phyloP scores from a whole-genome alignment of 2,113 vertebrate species.

The Bubo blakistoni region DNA sequence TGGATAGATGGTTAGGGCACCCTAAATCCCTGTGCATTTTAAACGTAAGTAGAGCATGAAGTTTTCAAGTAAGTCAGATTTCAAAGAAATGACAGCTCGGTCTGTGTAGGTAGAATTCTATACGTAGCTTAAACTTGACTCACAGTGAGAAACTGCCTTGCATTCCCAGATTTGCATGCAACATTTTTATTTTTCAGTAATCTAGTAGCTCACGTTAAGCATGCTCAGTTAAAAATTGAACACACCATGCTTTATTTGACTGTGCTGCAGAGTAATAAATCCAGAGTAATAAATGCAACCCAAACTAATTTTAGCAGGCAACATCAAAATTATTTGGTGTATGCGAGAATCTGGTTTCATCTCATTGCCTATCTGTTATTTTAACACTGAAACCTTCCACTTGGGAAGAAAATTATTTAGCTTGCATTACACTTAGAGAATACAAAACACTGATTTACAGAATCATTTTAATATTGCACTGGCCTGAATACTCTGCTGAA shows the following conservation, averaged over 20 bases:
- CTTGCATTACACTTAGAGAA: neutral
- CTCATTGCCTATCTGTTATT: neutral
- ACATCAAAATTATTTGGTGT: neutral
- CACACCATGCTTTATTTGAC: neutral
- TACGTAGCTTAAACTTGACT: neutral
- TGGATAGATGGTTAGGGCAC: neutral
- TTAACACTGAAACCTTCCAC: neutral
- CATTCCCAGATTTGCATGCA: neutral
- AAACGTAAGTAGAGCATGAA: neutral
- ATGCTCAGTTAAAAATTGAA: neutral
- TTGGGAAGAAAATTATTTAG: neutral
- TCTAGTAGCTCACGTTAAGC: neutral
- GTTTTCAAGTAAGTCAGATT: neutral
- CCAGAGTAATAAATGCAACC: neutral
- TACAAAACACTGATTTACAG: neutral
- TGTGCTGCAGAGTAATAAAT: neutral
- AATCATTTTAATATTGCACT: neutral
- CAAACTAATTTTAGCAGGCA: neutral
- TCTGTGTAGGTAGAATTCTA: neutral
- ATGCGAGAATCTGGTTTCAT: neutral
- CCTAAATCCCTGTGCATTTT: neutral
- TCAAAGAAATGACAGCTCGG: neutral
- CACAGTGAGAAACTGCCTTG: neutral
- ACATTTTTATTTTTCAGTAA: neutral
- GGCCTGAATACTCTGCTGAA: neutral